Percentiles rank a stretch among this genome's conserved stretches.
Evolutionary conservation across 1,140 invertebrate species (phyloP).

Genomic region (Trichonephila inaurata): DNA sequence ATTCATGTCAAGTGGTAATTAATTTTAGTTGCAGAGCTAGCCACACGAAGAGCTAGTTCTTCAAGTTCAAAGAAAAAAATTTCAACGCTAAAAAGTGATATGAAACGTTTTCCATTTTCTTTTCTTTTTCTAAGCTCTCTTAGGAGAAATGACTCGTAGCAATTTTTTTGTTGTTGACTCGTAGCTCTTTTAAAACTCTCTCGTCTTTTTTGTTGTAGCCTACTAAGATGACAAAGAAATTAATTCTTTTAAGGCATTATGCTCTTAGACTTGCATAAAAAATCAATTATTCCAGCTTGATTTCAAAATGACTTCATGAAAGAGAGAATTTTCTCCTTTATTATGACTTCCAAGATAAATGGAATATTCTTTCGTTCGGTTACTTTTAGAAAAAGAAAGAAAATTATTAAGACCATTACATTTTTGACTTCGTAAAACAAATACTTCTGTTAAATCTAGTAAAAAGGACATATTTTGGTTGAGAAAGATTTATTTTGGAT

Average conservation of each 20-base stretch:
- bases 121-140: not conserved
- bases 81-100: not conserved
- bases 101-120: not conserved
- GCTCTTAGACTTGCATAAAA: not conserved
- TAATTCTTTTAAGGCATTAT: not conserved
- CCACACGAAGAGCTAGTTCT: not conserved
- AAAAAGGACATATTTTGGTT: too few relatives aligned
- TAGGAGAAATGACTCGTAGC: conserved; percentile 19
- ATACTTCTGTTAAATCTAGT: not conserved
- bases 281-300: not conserved
- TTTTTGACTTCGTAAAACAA: not conserved
- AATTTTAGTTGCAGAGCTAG: not conserved
- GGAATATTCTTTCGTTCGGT: not conserved
- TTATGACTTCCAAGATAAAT: not conserved
- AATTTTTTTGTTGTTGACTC: not conserved
- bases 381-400: not conserved
- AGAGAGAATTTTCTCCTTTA: not conserved
- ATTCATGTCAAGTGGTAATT: conserved; percentile 16
- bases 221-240: not conserved
- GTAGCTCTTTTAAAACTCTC: not conserved
- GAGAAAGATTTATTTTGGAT: too few relatives aligned
- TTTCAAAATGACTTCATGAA: not conserved
- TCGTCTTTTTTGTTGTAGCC: not conserved
- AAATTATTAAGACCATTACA: not conserved
- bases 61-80: not conserved